Evolutionary conservation across 1,140 invertebrate species (phyloP).

Genomic region (Armadillidium nasatum): DNA sequence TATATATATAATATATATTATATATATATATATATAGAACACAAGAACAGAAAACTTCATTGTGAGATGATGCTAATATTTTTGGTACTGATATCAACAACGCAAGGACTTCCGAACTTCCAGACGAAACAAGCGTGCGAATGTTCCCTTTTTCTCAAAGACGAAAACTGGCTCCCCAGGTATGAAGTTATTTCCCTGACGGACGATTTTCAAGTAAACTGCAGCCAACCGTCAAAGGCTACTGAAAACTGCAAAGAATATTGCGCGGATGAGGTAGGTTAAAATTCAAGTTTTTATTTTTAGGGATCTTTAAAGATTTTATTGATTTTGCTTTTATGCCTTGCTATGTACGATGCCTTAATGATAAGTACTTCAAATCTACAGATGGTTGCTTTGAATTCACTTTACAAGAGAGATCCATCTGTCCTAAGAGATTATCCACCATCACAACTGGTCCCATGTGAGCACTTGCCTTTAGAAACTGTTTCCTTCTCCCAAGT

Average conservation of each 20-base stretch:
- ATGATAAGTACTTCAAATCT: neutral
- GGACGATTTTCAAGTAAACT: constrained; percentile 16
- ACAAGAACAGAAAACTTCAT: no score
- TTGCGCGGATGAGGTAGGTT: constrained; percentile 23
- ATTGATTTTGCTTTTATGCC: no score
- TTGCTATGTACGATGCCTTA: no score
- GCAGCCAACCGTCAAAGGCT: neutral
- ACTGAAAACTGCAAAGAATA: neutral
- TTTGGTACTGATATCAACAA: no score
- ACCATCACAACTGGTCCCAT: constrained; percentile 22
- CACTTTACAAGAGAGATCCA: constrained; percentile 14
- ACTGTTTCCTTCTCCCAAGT: constrained; percentile 31
- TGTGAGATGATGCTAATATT: no score
- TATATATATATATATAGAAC: no score
- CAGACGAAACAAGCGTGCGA: neutral
- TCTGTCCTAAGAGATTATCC: constrained; percentile 21
- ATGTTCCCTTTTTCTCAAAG: neutral
- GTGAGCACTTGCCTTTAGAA: constrained; percentile 24
- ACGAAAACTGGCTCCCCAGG: neutral
- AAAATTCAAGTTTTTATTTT: neutral
- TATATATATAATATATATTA: no score
- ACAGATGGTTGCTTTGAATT: neutral
- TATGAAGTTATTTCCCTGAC: neutral
- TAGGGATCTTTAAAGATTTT: no score
- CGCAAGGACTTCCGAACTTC: no score